Conservation (phyloP, 2,113 vertebrate genomes). For the Lichenostomus cassidix region DNA sequence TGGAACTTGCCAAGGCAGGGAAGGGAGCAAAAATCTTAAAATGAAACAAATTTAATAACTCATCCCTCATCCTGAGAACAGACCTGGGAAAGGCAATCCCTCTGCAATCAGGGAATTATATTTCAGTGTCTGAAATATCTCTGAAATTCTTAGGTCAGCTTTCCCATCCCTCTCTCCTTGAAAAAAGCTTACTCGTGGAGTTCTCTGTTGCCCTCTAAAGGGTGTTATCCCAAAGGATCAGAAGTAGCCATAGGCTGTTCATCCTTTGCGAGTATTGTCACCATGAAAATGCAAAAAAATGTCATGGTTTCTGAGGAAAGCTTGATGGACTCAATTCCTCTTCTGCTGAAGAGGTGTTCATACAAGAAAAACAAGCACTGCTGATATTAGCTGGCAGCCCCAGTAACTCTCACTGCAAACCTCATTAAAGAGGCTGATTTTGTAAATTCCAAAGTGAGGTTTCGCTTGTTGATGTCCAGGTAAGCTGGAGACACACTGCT, state of each 20-base stretch:
- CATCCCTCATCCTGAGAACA: neutral
- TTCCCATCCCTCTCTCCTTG: neutral
- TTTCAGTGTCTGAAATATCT: neutral
- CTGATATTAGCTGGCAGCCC: neutral
- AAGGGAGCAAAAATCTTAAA: conserved; percentile 21
- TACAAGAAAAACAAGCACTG: neutral
- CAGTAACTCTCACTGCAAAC: neutral
- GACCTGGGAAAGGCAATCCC: neutral
- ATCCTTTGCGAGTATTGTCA: neutral
- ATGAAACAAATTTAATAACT: neutral
- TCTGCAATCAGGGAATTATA: neutral
- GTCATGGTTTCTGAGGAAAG: neutral
- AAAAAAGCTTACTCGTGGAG: neutral
- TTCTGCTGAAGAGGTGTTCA: neutral
- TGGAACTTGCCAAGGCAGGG: conserved; percentile 17
- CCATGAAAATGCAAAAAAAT: neutral
- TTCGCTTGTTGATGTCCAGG: neutral
- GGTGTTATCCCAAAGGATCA: neutral
- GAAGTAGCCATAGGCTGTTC: neutral
- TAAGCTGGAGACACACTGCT: neutral
- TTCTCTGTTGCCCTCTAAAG: neutral
- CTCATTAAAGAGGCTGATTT: neutral
- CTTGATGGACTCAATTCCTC: neutral
- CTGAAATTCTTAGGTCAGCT: neutral
- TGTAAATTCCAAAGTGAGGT: neutral